A percentile compares a stretch with the other conserved stretches of the same genome.
These are phyloP conservation scores for Gadopsis marmoratus DNA, from an alignment of 2,797 vertebrate genomes.

Conservation along the genomic window DNA sequence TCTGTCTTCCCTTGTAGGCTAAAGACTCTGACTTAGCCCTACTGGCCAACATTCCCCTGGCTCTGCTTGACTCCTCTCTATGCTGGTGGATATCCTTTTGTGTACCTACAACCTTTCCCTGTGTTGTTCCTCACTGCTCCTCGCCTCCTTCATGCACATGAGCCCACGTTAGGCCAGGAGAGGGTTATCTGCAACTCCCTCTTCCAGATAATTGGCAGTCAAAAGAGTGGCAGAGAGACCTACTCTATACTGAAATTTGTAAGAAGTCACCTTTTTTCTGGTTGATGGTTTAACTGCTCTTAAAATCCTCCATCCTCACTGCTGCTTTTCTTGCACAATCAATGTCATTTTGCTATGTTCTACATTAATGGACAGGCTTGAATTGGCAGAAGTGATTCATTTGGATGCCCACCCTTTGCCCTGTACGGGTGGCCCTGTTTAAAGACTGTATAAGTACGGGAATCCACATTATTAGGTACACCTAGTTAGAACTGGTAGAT, in stretches of 20 bases:
- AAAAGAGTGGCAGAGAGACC: background rate
- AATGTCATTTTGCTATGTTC: conserved; percentile 10
- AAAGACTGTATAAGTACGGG: background rate
- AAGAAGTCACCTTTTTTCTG: background rate
- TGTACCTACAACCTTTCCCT: conserved; percentile 65
- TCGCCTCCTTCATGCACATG: conserved; percentile 40
- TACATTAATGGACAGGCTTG: background rate
- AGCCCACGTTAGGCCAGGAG: conserved; percentile 23
- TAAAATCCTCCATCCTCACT: conserved; percentile 14
- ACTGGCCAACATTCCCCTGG: conserved; percentile 91
- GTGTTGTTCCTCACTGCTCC: conserved; percentile 47
- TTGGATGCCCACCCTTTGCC: conserved; percentile 8
- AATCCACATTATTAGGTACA: background rate
- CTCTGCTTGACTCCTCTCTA: conserved; percentile 92
- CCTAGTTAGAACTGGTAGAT: background rate
- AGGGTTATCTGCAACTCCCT: conserved; percentile 12
- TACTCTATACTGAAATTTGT: background rate
- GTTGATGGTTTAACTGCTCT: conserved; percentile 33
- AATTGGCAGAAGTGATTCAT: conserved; percentile 6
- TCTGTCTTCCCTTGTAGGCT: conserved; percentile 78
- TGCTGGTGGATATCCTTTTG: conserved; percentile 96
- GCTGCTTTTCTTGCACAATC: conserved; percentile 29
- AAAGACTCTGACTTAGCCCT: conserved; percentile 92
- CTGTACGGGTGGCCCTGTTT: background rate
- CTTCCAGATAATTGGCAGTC: background rate